A percentile compares a stretch with the other conserved stretches of the same genome.
Conservation (phyloP, 2,113 vertebrate genomes). For the Arvicanthis niloticus region DNA sequence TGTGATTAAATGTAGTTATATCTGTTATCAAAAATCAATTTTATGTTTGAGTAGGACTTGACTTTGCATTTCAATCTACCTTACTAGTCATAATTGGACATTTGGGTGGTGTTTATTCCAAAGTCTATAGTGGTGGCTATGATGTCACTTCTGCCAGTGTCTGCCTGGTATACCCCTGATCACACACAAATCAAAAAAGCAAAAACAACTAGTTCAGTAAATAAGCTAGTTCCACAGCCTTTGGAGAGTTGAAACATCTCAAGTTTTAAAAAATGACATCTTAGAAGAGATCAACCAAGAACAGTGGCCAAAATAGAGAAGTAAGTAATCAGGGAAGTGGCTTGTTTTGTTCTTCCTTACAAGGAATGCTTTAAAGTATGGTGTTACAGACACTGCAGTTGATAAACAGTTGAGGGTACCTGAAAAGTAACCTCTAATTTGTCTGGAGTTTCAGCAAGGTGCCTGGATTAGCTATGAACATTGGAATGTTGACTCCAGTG, state of each 20-base stretch:
- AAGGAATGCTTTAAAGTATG: not conserved
- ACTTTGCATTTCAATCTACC: not conserved
- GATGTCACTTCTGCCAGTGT: not conserved
- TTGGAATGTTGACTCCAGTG: not conserved
- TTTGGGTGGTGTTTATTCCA: not conserved
- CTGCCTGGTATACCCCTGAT: not conserved
- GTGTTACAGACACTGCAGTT: not conserved
- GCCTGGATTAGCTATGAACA: not conserved
- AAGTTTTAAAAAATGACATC: not conserved
- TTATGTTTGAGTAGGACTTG: constrained; percentile 26
- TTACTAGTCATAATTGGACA: not conserved
- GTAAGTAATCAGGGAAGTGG: not conserved
- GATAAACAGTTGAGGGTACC: not conserved
- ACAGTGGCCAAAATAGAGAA: not conserved
- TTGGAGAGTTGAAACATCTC: not conserved
- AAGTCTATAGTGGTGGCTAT: not conserved
- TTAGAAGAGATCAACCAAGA: not conserved
- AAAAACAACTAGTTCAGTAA: constrained; percentile 13
- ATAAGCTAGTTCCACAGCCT: not conserved
- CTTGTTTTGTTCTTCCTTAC: not conserved
- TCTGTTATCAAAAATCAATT: not conserved
- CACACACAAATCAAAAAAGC: not conserved
- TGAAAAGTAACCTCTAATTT: not conserved
- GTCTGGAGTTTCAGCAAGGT: not conserved
- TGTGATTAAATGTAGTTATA: not conserved